Evolutionary conservation across 2,888 invertebrate species (phyloP).

Genomic region (Anagyrus pseudococci): DNA sequence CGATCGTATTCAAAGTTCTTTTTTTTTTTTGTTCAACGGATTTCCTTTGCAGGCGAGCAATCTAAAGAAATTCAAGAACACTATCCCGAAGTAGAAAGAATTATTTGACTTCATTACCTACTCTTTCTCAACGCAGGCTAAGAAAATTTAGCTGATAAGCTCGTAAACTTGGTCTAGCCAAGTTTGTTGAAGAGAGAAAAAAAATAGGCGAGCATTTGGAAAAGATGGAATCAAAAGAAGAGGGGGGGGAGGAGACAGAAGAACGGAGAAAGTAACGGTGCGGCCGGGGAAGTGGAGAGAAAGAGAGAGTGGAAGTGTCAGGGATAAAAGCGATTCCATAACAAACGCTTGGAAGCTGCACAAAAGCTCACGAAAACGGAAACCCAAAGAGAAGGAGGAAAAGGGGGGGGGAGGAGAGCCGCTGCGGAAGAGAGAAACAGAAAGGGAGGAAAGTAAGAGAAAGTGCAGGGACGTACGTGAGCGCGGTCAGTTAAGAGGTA

Average conservation of each 20-base stretch:
- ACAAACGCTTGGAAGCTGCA: conserved; percentile 22
- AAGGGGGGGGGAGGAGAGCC: neutral
- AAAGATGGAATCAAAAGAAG: too few species aligned
- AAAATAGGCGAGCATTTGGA: too few species aligned
- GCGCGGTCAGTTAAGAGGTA: too few species aligned
- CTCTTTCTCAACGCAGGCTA: too few species aligned
- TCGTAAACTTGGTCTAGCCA: conserved; percentile 21
- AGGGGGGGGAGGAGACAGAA: too few species aligned
- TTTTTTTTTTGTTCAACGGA: too few species aligned
- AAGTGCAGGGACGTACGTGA: too few species aligned
- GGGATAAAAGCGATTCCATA: conserved; percentile 34
- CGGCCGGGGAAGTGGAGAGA: neutral
- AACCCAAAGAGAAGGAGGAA: neutral
- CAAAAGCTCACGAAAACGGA: conserved; percentile 8
- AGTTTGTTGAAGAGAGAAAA: conserved; percentile 3
- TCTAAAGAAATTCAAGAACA: too few species aligned
- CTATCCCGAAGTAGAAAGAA: too few species aligned
- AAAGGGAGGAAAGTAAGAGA: conserved; percentile 15
- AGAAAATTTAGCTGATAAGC: neutral
- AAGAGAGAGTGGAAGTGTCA: conserved; percentile 16
- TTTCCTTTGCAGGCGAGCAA: too few species aligned
- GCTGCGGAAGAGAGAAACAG: conserved; percentile 5
- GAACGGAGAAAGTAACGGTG: neutral
- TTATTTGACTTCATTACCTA: too few species aligned
- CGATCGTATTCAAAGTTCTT: too few species aligned